Conservation (phyloP, 2,797 vertebrate species). For the Ibycter americanus region DNA sequence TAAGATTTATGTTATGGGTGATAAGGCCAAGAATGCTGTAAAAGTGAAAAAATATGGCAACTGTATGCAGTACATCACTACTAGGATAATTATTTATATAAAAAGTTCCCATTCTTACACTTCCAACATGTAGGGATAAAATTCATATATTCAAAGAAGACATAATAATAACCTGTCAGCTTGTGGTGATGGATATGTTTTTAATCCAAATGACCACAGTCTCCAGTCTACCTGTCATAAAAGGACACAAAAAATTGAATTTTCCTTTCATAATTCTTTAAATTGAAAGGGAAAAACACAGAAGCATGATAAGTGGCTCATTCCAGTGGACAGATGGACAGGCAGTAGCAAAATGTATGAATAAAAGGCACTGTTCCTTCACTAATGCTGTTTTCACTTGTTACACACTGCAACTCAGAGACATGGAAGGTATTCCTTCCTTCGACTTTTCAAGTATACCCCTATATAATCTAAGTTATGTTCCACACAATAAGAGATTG, state of each 20-base stretch:
- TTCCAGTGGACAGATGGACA: constrained; percentile 78
- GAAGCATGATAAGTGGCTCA: constrained; percentile 75
- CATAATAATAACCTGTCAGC: constrained; percentile 75
- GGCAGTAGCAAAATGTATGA: constrained; percentile 37
- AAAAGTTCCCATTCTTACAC: constrained; percentile 77
- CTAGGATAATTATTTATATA: constrained; percentile 80
- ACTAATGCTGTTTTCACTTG: constrained; percentile 67
- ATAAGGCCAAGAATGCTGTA: constrained; percentile 77
- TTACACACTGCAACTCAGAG: constrained; percentile 33
- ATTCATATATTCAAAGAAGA: constrained; percentile 83
- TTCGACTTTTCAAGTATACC: not conserved
- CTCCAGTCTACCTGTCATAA: constrained; percentile 75
- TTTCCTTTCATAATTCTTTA: constrained; percentile 80
- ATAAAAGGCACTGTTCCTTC: constrained; percentile 68
- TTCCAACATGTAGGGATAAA: constrained; percentile 69
- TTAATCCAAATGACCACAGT: constrained; percentile 83
- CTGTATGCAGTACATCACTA: constrained; percentile 75
- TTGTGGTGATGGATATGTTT: constrained; percentile 77
- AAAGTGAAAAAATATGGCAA: constrained; percentile 79
- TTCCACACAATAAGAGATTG: not conserved
- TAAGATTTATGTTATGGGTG: constrained; percentile 75
- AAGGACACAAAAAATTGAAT: constrained; percentile 73
- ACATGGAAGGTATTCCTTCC: not conserved
- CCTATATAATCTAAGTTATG: not conserved
- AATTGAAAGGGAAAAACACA: constrained; percentile 68